Percentiles rank a stretch among this genome's conserved stretches.
Evolutionary conservation across 2,797 vertebrate genomes (phyloP).

Genomic region (Lemur catta): DNA sequence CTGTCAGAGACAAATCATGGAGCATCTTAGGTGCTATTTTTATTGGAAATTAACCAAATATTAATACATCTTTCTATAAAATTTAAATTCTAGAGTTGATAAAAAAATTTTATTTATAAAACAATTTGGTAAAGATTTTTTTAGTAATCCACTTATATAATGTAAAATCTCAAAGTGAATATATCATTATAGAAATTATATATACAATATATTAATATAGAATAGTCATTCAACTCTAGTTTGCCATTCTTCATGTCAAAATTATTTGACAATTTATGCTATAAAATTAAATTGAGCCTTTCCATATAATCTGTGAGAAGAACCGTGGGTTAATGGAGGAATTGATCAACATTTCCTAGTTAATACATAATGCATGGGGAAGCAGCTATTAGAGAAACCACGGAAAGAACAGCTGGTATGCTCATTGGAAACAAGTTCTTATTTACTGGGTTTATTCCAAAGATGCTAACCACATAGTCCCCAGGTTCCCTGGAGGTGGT

Average conservation of each 20-base stretch:
- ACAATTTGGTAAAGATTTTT: background rate
- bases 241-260: background rate
- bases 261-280: background rate
- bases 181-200: background rate
- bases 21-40: background rate
- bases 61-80: background rate
- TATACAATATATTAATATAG: background rate
- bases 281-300: background rate
- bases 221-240: background rate
- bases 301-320: background rate
- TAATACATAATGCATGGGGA: background rate
- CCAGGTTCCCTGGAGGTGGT: background rate
- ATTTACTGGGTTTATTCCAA: slow-evolving; percentile 31
- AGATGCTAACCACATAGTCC: slow-evolving; percentile 6
- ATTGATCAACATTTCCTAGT: background rate
- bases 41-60: background rate
- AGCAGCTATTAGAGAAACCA: slow-evolving; percentile 4
- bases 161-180: background rate
- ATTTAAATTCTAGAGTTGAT: background rate
- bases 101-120: background rate
- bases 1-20: background rate
- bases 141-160: background rate
- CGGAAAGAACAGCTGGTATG: background rate
- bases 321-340: background rate
- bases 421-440: background rate